These are phyloP conservation scores for Leptothorax acervorum DNA, from an alignment of 2,888 invertebrate genomes.

Conservation along the genomic window DNA sequence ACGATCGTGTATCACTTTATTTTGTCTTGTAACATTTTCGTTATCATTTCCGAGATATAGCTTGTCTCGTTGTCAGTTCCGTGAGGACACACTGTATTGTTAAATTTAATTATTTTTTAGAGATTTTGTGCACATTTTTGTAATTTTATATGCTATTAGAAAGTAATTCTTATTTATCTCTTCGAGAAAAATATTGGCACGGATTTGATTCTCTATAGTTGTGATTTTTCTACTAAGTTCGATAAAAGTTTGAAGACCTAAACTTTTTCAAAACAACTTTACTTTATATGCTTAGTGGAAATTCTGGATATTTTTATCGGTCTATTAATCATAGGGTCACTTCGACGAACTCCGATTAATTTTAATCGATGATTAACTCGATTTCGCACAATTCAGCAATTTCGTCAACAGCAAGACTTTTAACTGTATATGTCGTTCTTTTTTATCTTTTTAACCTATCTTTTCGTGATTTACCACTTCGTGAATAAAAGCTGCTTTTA, in stretches of 20 bases:
- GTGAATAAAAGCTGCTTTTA: too few relatives aligned
- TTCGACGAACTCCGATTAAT: too few relatives aligned
- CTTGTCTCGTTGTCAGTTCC: neutral
- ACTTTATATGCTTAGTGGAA: neutral
- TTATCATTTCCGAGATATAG: neutral
- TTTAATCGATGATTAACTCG: too few relatives aligned
- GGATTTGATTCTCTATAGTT: neutral
- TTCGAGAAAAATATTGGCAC: neutral
- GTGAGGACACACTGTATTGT: neutral
- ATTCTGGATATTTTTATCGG: neutral
- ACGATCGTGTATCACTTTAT: neutral
- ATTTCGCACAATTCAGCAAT: too few relatives aligned
- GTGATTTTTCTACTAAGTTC: neutral
- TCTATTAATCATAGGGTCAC: neutral
- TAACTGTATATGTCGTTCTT: too few relatives aligned
- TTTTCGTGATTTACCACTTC: too few relatives aligned
- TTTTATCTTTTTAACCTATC: too few relatives aligned
- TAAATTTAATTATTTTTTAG: neutral
- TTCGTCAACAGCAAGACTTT: too few relatives aligned
- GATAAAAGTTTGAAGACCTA: neutral
- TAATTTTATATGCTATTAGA: neutral
- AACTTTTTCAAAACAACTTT: neutral
- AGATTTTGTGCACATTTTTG: neutral
- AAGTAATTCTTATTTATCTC: slow-evolving; percentile 2
- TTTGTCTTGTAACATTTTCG: neutral